Evolutionary conservation across 2,888 invertebrate species (phyloP), one percentile per base, ranked within the genome.

Genomic region (Nomada flava): DNA sequence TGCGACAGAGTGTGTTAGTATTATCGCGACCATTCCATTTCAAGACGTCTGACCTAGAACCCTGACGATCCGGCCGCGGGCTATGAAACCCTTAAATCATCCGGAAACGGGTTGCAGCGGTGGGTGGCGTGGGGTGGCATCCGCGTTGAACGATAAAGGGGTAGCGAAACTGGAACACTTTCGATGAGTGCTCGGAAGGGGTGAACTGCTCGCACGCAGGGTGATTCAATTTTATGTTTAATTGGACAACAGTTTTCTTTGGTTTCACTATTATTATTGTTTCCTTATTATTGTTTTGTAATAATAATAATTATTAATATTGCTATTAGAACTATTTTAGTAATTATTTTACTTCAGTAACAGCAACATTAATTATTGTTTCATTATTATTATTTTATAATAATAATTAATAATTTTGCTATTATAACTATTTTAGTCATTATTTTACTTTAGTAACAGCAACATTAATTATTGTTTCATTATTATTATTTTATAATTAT

Each of bases 11-110:
- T 7, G 36, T 36, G 36, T 36, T 36, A 44, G 57, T 47, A 47
- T 68, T 80, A 79, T 79, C 80, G 44, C 44, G 53, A 69, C 68
- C 67, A 52, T 80, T 80, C 79, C 79, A 63, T 71, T 55, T 47
- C 53, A 57, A 69, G 57, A 50, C 29, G 59, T 50, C 53, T 77
- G 87, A 86, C 86, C 86, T 79, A 77, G 82, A 86, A 84, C 87
- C 73, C 71, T 53, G 72, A n/a, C 53, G 77, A 84, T 76, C 79
- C 60, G 29, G 76, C 36, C 59, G 23, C 44, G 69, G 76, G 79
- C 85, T 71, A 71, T 64, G 79, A 72, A 65, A 55, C 55, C 65
- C 13, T 57, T 81, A 81, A 84, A 86, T 84, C 73, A 75, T 50
- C 65, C 78, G 74, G 74, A 64, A 83, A 75, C 65, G 57, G n/a